phyloP scores from a whole-genome alignment of 1,140 invertebrate genomes.

The Drosophila funebris region DNA sequence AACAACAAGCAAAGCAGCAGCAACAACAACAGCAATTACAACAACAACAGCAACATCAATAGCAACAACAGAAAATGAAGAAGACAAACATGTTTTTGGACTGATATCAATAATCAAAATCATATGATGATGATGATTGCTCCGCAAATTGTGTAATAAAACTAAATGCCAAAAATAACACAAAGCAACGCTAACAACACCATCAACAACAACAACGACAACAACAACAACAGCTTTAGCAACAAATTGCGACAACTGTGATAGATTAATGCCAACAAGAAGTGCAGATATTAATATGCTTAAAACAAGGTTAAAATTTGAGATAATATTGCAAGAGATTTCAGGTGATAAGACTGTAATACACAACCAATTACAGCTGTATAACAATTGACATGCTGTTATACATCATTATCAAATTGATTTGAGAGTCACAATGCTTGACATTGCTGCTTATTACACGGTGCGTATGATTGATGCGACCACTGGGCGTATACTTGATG shows the following conservation, averaged over 20 bases:
- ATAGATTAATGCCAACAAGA: not conserved
- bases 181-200: not conserved
- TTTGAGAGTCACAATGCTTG: conserved; percentile 2
- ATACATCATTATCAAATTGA: not conserved
- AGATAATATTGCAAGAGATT: not conserved
- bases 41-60: conserved; percentile 1
- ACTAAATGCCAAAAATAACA: conserved; percentile 37
- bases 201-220: not conserved
- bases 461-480: conserved; percentile 18
- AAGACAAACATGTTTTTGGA: conserved; percentile 14
- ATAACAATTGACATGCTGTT: not conserved
- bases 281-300: too few relatives aligned
- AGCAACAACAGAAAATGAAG: not conserved
- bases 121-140: conserved; percentile 51
- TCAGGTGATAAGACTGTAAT: not conserved
- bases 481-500: conserved; percentile 5
- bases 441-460: not conserved
- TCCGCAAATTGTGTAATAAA: conserved; percentile 58
- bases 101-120: conserved; percentile 59
- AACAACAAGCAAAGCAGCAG: conserved; percentile 33
- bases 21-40: not conserved
- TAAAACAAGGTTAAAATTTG: too few relatives aligned
- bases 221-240: not conserved
- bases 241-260: not conserved
- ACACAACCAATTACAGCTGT: not conserved